Evolutionary conservation across 1,140 invertebrate genomes (phyloP).

Genomic region (Drosophila gunungcola): DNA sequence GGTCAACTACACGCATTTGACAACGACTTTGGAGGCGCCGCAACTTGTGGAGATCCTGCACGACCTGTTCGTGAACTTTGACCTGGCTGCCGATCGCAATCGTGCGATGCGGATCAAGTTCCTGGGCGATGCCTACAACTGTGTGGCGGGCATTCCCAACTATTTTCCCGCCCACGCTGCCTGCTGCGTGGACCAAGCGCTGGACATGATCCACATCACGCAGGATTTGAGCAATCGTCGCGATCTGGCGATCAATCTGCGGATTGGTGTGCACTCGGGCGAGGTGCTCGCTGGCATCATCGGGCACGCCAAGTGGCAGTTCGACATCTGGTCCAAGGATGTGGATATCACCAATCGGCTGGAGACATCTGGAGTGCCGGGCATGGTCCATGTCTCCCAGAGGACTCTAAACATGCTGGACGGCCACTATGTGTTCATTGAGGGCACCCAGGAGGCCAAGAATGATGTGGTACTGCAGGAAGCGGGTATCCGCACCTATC

Average conservation of each 20-base stretch:
- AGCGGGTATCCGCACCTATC: constrained; percentile 89
- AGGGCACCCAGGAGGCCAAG: constrained; percentile 87
- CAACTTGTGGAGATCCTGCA: constrained; percentile 95
- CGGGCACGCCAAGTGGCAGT: constrained; percentile 97
- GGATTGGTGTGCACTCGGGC: constrained; percentile 97
- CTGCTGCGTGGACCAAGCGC: constrained; percentile 93
- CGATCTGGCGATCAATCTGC: constrained; percentile 94
- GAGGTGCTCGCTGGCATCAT: constrained; percentile 95
- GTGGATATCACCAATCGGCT: constrained; percentile 97
- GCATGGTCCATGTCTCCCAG: constrained; percentile 94
- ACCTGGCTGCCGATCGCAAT: constrained; percentile 92
- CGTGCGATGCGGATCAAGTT: constrained; percentile 94
- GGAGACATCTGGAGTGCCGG: constrained; percentile 95
- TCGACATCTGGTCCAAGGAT: constrained; percentile 97
- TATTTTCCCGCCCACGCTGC: constrained; percentile 91
- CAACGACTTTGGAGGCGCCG: constrained; percentile 90
- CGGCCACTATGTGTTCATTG: constrained; percentile 85
- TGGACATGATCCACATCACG: constrained; percentile 96
- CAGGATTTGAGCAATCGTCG: constrained; percentile 89
- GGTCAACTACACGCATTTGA: constrained; percentile 96
- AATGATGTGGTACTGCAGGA: constrained; percentile 88
- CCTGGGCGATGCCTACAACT: constrained; percentile 96
- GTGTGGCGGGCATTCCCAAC: constrained; percentile 93
- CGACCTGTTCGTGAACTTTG: constrained; percentile 96
- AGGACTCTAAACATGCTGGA: constrained; percentile 90